These are phyloP conservation scores for Choreutis nemorana DNA, from an alignment of 2,888 invertebrate species.

Conservation along the genomic window DNA sequence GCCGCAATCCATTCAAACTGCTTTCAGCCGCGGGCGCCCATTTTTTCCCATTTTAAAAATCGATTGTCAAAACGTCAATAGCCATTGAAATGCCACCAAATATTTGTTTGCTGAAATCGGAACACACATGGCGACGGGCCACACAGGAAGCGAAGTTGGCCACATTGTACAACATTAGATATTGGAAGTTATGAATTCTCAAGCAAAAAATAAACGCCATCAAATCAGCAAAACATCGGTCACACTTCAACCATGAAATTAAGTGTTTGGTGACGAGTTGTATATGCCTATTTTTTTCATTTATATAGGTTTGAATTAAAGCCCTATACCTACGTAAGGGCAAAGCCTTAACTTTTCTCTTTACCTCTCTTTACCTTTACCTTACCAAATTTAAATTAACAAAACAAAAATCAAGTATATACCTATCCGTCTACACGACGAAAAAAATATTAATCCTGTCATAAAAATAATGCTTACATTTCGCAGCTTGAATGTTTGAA, in stretches of 20 bases:
- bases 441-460: too few species aligned
- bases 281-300: too few species aligned
- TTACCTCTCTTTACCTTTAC: too few species aligned
- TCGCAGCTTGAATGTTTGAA: constrained; percentile 44
- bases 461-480: constrained; percentile 49
- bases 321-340: too few species aligned
- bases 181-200: constrained; percentile 36
- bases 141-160: constrained; percentile 44
- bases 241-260: constrained; percentile 50
- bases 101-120: constrained; percentile 38
- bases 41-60: constrained; percentile 35
- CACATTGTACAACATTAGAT: constrained; percentile 41
- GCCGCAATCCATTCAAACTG: neutral
- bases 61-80: constrained; percentile 49
- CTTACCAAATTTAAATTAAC: too few species aligned
- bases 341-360: too few species aligned
- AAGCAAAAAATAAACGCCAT: constrained; percentile 39
- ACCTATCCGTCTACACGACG: neutral
- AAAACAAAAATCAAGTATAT: neutral
- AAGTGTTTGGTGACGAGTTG: too few species aligned
- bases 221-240: constrained; percentile 41
- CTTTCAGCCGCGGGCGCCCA: constrained; percentile 21
- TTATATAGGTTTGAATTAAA: too few species aligned
- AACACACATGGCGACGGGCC: constrained; percentile 49
- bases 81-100: constrained; percentile 52